These are phyloP conservation scores for Pycnonotus jocosus DNA, from an alignment of 2,113 vertebrate genomes.

Conservation along the genomic window DNA sequence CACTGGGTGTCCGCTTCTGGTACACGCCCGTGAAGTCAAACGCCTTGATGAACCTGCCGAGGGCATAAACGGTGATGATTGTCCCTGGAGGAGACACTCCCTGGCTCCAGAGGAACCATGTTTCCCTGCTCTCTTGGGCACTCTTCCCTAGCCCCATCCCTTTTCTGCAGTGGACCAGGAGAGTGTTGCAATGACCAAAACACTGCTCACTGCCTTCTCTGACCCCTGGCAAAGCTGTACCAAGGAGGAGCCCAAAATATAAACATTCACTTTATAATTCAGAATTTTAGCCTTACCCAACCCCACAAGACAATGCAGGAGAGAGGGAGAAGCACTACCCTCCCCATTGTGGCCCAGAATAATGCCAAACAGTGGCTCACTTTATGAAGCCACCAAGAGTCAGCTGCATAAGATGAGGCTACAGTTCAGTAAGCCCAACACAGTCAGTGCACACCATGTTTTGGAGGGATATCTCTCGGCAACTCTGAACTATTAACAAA, in stretches of 20 bases:
- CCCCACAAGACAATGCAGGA: background rate
- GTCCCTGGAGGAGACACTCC: background rate
- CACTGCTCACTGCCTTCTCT: background rate
- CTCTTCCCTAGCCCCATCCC: background rate
- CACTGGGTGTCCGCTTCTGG: background rate
- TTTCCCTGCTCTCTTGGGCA: no score
- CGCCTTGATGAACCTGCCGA: slow-evolving; percentile 69
- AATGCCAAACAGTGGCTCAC: background rate
- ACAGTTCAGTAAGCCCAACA: background rate
- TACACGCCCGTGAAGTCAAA: slow-evolving; percentile 71
- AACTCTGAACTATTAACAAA: background rate
- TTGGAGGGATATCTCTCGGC: background rate
- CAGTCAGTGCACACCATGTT: background rate
- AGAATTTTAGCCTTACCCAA: background rate
- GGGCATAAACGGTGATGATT: background rate
- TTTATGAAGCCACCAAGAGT: background rate
- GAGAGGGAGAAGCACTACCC: background rate
- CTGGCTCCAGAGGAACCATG: background rate
- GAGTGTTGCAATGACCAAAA: background rate
- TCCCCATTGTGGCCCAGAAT: background rate
- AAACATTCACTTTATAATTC: background rate
- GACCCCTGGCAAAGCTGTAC: background rate
- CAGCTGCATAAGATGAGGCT: background rate
- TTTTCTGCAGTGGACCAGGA: background rate
- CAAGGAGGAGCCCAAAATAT: background rate